Percentiles rank a stretch among this genome's conserved stretches.
Evolutionary conservation across 1,140 invertebrate genomes (phyloP).

Genomic region (Himalopsyche phryganea): DNA sequence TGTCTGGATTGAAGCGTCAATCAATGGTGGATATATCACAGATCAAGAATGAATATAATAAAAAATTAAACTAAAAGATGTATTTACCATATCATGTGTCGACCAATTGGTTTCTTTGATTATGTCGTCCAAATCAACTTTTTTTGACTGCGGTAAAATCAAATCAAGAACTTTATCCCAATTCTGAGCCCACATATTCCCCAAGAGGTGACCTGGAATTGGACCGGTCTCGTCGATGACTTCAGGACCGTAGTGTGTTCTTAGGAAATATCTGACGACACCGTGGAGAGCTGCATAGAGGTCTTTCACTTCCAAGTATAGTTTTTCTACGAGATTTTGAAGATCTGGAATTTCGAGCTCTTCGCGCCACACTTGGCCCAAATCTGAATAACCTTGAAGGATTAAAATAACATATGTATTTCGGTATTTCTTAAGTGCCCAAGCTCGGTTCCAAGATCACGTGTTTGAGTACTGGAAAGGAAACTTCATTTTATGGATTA

Average conservation of each 20-base stretch:
- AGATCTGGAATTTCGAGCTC: conserved; percentile 58
- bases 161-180: conserved; percentile 55
- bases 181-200: conserved; percentile 60
- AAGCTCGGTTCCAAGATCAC: no score
- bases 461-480: no score
- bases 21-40: no score
- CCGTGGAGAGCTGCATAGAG: conserved; percentile 69
- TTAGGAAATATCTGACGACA: conserved; percentile 51
- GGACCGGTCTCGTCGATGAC: conserved; percentile 45
- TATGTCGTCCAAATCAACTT: conserved; percentile 48
- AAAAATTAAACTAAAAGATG: no score
- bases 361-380: conserved; percentile 59
- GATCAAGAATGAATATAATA: no score
- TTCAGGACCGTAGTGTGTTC: conserved; percentile 38
- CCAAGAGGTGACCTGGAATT: conserved; percentile 67
- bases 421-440: no score
- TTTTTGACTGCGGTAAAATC: conserved; percentile 43
- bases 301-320: conserved; percentile 59
- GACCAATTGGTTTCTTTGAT: conserved; percentile 57
- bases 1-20: no score
- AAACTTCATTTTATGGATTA: no score
- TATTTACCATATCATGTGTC: conserved; percentile 54
- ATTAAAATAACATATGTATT: no score
- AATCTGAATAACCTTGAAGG: conserved; percentile 61
- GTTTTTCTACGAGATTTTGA: conserved; percentile 47